Percentiles rank a stretch among this genome's conserved stretches.
phyloP scores from a whole-genome alignment of 2,113 vertebrate species.

The Zosterops lateralis region DNA sequence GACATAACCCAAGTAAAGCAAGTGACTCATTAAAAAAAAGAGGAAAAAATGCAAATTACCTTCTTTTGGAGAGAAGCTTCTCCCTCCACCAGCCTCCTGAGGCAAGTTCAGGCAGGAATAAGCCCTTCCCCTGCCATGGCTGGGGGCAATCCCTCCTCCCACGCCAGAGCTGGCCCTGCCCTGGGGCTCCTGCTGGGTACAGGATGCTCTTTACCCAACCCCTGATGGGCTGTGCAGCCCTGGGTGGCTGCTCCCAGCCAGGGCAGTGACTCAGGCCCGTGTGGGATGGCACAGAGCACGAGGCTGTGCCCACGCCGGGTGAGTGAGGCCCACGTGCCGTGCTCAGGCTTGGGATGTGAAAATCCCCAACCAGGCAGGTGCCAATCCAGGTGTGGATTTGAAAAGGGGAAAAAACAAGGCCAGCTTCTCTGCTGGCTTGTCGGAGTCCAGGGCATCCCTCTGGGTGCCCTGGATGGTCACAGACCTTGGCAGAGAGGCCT shows the following conservation, averaged over 20 bases:
- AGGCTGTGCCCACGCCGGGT: neutral
- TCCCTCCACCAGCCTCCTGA: neutral
- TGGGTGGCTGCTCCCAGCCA: rapidly evolving
- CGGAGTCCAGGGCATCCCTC: too few species aligned
- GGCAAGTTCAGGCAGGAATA: neutral
- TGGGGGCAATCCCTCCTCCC: neutral
- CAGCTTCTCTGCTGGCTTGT: neutral
- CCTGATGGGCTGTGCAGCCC: rapidly evolving
- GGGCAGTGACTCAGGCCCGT: neutral
- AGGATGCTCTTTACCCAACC: neutral
- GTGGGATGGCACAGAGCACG: neutral
- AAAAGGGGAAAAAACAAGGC: neutral
- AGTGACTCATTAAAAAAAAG: neutral
- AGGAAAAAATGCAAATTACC: neutral
- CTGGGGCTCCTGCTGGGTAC: neutral
- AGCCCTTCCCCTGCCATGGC: neutral
- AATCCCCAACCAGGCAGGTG: neutral
- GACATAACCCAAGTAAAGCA: neutral
- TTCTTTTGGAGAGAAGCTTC: neutral
- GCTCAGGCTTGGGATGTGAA: rapidly evolving
- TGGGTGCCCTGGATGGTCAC: too few species aligned
- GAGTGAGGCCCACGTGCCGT: rapidly evolving
- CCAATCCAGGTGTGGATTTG: neutral
- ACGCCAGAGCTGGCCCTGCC: neutral
- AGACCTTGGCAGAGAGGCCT: too few species aligned